A percentile compares a stretch with the other conserved stretches of the same genome.
Evolutionary conservation across 2,113 vertebrate species (phyloP).

Genomic region (Dicerorhinus sumatrensis): DNA sequence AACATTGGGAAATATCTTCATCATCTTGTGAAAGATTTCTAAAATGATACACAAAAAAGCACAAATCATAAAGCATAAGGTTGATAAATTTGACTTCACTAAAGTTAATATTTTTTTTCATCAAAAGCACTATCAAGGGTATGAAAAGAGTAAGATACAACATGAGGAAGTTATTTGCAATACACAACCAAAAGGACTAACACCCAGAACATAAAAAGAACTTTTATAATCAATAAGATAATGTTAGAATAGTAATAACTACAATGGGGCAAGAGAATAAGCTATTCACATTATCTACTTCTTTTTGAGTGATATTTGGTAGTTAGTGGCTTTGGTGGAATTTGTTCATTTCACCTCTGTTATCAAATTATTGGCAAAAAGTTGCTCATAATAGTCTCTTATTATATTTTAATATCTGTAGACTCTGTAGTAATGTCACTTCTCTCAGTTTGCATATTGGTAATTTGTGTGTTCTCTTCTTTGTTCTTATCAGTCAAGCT

Average conservation of each 20-base stretch:
- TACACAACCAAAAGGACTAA: not conserved
- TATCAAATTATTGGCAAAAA: not conserved
- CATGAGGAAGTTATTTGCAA: not conserved
- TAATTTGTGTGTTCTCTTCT: not conserved
- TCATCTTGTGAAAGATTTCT: not conserved
- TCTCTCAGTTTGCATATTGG: not conserved
- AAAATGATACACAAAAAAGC: not conserved
- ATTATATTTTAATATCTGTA: not conserved
- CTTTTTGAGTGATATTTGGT: not conserved
- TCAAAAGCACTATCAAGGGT: not conserved
- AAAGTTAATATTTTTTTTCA: not conserved
- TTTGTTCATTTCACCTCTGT: not conserved
- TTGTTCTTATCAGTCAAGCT: not conserved
- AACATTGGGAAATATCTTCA: not conserved
- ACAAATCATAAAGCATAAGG: not conserved
- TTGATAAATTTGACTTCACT: not conserved
- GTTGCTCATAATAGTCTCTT: not conserved
- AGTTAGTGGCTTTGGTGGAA: not conserved
- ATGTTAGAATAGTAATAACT: not conserved
- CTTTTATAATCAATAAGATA: not conserved
- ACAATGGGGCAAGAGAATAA: not conserved
- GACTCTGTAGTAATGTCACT: not conserved
- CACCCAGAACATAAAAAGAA: not conserved
- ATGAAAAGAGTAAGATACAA: not conserved
- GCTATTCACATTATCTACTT: not conserved